These are phyloP conservation scores for Tribolium madens DNA, from an alignment of 1,140 invertebrate genomes.

Conservation along the genomic window DNA sequence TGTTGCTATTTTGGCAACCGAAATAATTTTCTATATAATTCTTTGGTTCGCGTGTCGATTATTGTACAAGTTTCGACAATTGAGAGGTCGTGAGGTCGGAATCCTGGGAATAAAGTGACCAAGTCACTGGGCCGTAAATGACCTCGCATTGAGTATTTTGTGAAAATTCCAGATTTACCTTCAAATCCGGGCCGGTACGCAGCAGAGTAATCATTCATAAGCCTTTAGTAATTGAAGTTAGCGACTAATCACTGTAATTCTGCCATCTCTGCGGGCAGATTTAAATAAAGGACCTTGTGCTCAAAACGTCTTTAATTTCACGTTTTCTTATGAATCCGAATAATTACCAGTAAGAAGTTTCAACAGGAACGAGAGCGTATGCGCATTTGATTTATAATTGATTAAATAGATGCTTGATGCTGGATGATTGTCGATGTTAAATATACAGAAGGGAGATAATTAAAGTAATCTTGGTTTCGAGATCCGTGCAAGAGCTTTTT, in stretches of 20 bases:
- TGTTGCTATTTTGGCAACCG: too few relatives aligned
- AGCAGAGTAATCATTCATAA: slow-evolving; percentile 14
- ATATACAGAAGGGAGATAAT: slow-evolving; percentile 21
- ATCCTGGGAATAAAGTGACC: slow-evolving; percentile 34
- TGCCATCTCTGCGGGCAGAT: slow-evolving; percentile 43
- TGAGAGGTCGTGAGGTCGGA: not conserved
- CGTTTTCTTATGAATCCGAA: slow-evolving; percentile 49
- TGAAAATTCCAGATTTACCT: slow-evolving; percentile 23
- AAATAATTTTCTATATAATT: too few relatives aligned
- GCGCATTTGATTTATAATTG: slow-evolving; percentile 37
- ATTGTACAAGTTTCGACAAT: too few relatives aligned
- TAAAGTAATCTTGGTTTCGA: slow-evolving; percentile 17
- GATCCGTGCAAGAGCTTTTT: not conserved
- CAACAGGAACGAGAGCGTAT: slow-evolving; percentile 43
- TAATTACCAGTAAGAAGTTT: slow-evolving; percentile 47
- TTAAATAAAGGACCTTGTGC: slow-evolving; percentile 54
- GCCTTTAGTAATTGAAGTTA: slow-evolving; percentile 9
- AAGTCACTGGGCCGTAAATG: not conserved
- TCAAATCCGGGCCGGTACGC: slow-evolving; percentile 9
- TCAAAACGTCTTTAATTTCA: slow-evolving; percentile 55
- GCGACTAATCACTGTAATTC: slow-evolving; percentile 50
- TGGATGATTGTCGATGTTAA: slow-evolving; percentile 31
- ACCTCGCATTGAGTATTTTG: slow-evolving; percentile 16
- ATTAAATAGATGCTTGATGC: slow-evolving; percentile 19
- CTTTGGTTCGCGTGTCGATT: slow-evolving; percentile 4